These are phyloP conservation scores for Coboldia fuscipes DNA, from an alignment of 1,140 invertebrate genomes.

Conservation along the genomic window DNA sequence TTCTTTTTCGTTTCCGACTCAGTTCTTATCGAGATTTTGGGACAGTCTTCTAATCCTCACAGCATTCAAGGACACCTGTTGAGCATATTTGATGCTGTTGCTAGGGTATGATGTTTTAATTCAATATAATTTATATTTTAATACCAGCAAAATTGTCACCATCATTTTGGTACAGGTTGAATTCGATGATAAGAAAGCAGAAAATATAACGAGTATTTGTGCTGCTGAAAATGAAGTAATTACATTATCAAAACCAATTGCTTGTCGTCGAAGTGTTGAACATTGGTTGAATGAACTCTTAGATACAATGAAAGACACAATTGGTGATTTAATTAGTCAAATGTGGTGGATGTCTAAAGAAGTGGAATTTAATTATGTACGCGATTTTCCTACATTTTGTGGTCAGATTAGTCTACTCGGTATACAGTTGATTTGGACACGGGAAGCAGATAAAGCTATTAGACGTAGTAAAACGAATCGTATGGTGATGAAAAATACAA, in stretches of 20 bases:
- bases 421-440: slow-evolving; percentile 72
- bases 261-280: slow-evolving; percentile 61
- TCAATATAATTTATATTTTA: neutral
- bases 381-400: slow-evolving; percentile 28
- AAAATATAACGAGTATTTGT: slow-evolving; percentile 50
- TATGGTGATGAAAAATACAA: slow-evolving; percentile 60
- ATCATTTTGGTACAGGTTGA: slow-evolving; percentile 28
- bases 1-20: slow-evolving; percentile 88
- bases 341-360: slow-evolving; percentile 45
- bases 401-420: slow-evolving; percentile 55
- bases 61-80: slow-evolving; percentile 67
- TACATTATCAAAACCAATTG: slow-evolving; percentile 42
- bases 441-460: slow-evolving; percentile 57
- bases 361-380: slow-evolving; percentile 50
- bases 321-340: slow-evolving; percentile 49
- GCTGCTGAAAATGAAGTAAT: slow-evolving; percentile 59
- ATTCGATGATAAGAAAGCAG: slow-evolving; percentile 57
- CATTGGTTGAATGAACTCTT: slow-evolving; percentile 59
- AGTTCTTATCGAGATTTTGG: slow-evolving; percentile 67
- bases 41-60: slow-evolving; percentile 69
- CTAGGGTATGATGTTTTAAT: slow-evolving; percentile 24
- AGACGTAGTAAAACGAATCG: slow-evolving; percentile 44
- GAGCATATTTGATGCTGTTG: slow-evolving; percentile 70
- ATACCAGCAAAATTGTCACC: too few relatives aligned
- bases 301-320: slow-evolving; percentile 43